Base-by-base conservation (phyloP, 2,113 vertebrate genomes). In the Bujurquina vittata region DNA sequence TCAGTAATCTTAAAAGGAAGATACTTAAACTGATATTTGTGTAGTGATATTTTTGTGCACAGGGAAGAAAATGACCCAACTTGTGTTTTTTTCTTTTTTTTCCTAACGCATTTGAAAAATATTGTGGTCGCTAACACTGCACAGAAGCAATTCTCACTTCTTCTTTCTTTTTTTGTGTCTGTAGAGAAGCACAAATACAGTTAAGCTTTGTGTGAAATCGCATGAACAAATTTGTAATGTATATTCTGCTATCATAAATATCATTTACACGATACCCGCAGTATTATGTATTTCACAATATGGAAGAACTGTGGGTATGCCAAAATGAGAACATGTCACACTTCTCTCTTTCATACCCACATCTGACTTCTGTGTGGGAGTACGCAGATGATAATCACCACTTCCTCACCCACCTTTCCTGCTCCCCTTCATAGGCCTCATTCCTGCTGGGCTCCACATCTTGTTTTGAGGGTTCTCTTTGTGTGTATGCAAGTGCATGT, bases 361-460 rank as follows among this genome's bases (percentile, higher is more conserved):
- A 82, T 89, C 35, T 86, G 69, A 74, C 46, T 80, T 65, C 4
- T 65, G 86, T 59, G 92, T 91, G 69, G 85, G 83, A 37, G 91
- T 74, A 4, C 4, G 2, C 4, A 85, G 57, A 84, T 79, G 43
- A 75, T 77, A 52, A 72, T 75, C 69, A 91, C 89, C 91, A 92
- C 92, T 91, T 94, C 91, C 94, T 92, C 87, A 91, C 79, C 86
- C 83, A 87, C 82, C 79, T 90, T 90, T 91, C 84, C 88, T 90
- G 86, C 89, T 81, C 69, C 89, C 86, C 65, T 22, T 79, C 63
- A 83, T 18, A 58, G 84, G 84, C 81, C 83, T 85, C 87, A 79
- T 87, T 89, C 90, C 87, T 80, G 76, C 86, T 77, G 23, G 52
- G 65, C 82, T 62, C 84, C 59, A 80, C 31, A 83, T 77, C 60